These are phyloP conservation scores for Norana najaformis DNA, from an alignment of 2,888 invertebrate genomes.

Conservation along the genomic window DNA sequence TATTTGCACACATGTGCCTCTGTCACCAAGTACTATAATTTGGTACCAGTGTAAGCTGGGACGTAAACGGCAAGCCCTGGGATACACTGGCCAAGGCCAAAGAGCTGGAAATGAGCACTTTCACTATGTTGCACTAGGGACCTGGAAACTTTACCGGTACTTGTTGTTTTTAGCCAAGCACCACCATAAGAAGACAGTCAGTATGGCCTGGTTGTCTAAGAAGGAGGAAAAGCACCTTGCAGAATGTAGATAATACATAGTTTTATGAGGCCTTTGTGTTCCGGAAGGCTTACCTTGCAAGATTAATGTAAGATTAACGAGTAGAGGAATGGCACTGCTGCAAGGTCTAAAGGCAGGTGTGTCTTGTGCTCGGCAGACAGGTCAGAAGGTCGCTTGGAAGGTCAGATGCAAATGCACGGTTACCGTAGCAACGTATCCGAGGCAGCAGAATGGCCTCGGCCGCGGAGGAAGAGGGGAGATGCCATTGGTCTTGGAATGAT, in stretches of 20 bases:
- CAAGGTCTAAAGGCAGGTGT: background rate
- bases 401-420: slow-evolving; percentile 5
- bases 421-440: background rate
- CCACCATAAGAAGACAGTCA: background rate
- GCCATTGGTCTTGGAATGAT: background rate
- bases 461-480: background rate
- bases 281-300: background rate
- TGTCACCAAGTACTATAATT: too few species aligned
- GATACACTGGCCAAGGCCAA: too few species aligned
- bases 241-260: background rate
- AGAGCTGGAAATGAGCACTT: too few species aligned
- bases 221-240: too few species aligned
- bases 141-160: too few species aligned
- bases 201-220: too few species aligned
- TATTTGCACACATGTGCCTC: too few species aligned
- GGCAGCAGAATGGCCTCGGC: background rate
- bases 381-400: background rate
- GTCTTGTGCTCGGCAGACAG: background rate
- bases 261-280: background rate
- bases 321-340: background rate
- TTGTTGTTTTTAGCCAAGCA: too few species aligned
- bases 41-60: too few species aligned
- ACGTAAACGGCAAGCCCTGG: too few species aligned
- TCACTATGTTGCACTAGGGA: too few species aligned
- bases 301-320: slow-evolving; percentile 13